phyloP scores from a whole-genome alignment of 2,797 vertebrate genomes.

The Synanceia verrucosa region DNA sequence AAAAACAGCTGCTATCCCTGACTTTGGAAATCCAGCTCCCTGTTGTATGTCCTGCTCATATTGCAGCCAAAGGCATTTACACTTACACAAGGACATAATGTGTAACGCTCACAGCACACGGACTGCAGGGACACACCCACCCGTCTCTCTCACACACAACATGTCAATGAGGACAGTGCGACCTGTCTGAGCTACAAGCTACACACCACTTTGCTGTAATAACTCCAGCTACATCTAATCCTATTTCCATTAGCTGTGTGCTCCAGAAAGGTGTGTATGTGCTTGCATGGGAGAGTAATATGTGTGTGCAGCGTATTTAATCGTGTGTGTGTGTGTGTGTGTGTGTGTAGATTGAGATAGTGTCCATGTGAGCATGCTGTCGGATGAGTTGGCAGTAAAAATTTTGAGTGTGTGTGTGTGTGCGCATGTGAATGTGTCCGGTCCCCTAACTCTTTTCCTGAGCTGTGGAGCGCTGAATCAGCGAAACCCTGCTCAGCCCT shows the following conservation, averaged over 20 bases:
- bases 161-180: slow-evolving; percentile 59
- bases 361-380: slow-evolving; percentile 28
- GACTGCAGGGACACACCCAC: background rate
- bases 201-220: slow-evolving; percentile 73
- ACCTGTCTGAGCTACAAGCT: slow-evolving; percentile 53
- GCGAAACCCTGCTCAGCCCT: slow-evolving; percentile 53
- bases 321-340: slow-evolving; percentile 38
- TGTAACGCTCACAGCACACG: background rate
- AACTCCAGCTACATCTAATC: slow-evolving; percentile 71
- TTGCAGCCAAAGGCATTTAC: background rate
- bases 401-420: slow-evolving; percentile 9
- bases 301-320: slow-evolving; percentile 11
- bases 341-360: slow-evolving; percentile 46
- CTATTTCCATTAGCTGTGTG: slow-evolving; percentile 66
- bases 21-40: background rate
- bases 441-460: slow-evolving; percentile 56
- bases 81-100: slow-evolving; percentile 28
- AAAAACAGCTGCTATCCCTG: background rate
- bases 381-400: slow-evolving; percentile 39
- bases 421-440: slow-evolving; percentile 41
- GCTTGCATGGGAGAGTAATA: too few species aligned
- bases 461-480: slow-evolving; percentile 62
- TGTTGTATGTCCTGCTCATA: background rate
- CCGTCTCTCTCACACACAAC: slow-evolving; percentile 12
- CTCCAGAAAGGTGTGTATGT: slow-evolving; percentile 28